Base-by-base conservation (phyloP, 2,888 invertebrate genomes). In the Chelonus formosanus region DNA sequence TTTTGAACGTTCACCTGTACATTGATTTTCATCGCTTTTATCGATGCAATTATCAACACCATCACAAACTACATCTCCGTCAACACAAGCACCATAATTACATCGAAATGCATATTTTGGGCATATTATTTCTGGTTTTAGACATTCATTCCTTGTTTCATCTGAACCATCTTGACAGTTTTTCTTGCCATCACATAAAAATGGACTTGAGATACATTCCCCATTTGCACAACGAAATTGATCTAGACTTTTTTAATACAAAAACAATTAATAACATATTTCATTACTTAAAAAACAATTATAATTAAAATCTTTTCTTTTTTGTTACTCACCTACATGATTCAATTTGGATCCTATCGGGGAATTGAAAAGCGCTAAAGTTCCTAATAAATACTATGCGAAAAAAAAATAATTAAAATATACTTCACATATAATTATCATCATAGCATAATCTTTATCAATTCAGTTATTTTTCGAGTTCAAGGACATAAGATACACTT, bases 81-180 rank as follows among this genome's bases (percentile, higher is more conserved):
- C 88, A 0, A 89, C 85, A 70, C 90, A 90, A 0, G 88, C 90
- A 2, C 90, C 90, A 73, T 90, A 90, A 0, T 85, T 84, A 74
- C 90, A 90, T 50, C 88, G 87, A 80, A 89, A 90, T 60, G 88
- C 85, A 71, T 86, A 87, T 0, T 78, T 69, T 0, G 86, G 85
- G 73, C 91, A 91, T 3, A 84, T 82, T 55, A 79, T 73, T 45
- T 71, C 71, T 58, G 76, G 67, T 6, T 74, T 74, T 1, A 45
- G 58, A 68, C 82, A 83, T 56, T 79, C 77, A 5, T 3, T 8
- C 6, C 56, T 44, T 4, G 82, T 85, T 75, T 87, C 87, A 70
- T 87, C 87, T 31, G 85, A 85, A 7, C 78, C 77, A 75, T 87
- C 87, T 6, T 36, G 70, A 70, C 87, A 87, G 67, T 87, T 79